Percentiles rank a stretch among this genome's conserved stretches.
Evolutionary conservation across 2,797 vertebrate species (phyloP).

Genomic region (Lophotriccus pileatus): DNA sequence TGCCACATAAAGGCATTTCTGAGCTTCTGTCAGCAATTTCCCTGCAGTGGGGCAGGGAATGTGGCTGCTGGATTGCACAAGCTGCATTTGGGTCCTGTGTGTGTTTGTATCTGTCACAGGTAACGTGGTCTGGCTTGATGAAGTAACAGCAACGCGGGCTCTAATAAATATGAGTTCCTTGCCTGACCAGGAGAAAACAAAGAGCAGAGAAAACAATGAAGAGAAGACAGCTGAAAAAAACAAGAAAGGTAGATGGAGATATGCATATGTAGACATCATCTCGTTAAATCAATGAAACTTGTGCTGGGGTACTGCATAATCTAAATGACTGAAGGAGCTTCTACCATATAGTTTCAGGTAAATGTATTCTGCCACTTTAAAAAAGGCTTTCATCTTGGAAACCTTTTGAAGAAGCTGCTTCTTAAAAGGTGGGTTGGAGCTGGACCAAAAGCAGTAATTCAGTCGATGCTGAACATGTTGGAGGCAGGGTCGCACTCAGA

Average conservation of each 20-base stretch:
- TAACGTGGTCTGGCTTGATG: conserved; percentile 98
- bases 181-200: conserved; percentile 78
- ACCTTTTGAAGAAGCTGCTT: conserved; percentile 71
- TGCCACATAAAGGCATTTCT: background rate
- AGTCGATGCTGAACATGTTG: background rate
- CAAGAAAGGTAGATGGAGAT: conserved; percentile 75
- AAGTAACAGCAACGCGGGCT: conserved; percentile 89
- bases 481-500: background rate
- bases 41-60: background rate
- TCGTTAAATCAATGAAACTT: conserved; percentile 26
- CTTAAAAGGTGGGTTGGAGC: conserved; percentile 72
- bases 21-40: background rate
- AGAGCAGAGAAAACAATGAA: conserved; percentile 71
- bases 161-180: conserved; percentile 91
- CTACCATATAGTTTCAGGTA: conserved; percentile 67
- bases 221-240: conserved; percentile 71
- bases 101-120: conserved; percentile 73
- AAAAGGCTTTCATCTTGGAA: conserved; percentile 73
- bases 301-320: conserved; percentile 37
- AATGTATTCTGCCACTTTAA: conserved; percentile 72
- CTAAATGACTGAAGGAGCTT: conserved; percentile 65
- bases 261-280: background rate
- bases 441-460: conserved; percentile 52
- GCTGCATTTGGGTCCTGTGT: conserved; percentile 6
- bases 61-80: background rate